Percentiles rank a stretch among this genome's conserved stretches.
Conservation (phyloP, 2,113 vertebrate species). For the Callionymus lyra region DNA sequence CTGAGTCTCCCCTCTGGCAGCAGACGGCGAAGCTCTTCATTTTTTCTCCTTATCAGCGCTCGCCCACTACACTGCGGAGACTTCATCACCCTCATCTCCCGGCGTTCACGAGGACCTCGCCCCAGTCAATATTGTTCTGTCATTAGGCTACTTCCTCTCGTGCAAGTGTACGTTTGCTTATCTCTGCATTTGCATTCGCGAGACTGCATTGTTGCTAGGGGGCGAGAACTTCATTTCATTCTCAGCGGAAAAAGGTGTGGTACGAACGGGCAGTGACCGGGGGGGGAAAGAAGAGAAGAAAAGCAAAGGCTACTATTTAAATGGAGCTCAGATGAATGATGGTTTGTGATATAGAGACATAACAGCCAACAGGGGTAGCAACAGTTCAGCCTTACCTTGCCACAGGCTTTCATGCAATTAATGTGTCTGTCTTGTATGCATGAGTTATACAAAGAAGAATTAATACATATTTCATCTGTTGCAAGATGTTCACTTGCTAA, state of each 20-base stretch:
- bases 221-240: too few species aligned
- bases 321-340: conserved; percentile 55
- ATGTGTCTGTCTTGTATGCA: background rate
- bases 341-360: conserved; percentile 29
- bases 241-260: background rate
- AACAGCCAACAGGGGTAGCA: conserved; percentile 27
- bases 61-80: conserved; percentile 31
- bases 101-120: conserved; percentile 11
- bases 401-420: conserved; percentile 17
- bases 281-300: conserved; percentile 6
- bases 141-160: conserved; percentile 15
- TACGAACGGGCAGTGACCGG: conserved; percentile 13
- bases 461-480: background rate
- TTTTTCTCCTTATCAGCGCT: conserved; percentile 28
- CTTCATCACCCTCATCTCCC: conserved; percentile 45
- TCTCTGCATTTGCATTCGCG: conserved; percentile 39
- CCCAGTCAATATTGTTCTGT: conserved; percentile 3
- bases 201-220: conserved; percentile 26
- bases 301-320: conserved; percentile 36
- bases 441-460: background rate
- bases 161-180: conserved; percentile 9
- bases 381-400: conserved; percentile 35
- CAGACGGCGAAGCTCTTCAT: conserved; percentile 33
- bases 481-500: background rate
- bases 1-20: conserved; percentile 19